These are phyloP conservation scores for Hoplodrina blanda DNA, from an alignment of 2,888 invertebrate species.

Conservation along the genomic window DNA sequence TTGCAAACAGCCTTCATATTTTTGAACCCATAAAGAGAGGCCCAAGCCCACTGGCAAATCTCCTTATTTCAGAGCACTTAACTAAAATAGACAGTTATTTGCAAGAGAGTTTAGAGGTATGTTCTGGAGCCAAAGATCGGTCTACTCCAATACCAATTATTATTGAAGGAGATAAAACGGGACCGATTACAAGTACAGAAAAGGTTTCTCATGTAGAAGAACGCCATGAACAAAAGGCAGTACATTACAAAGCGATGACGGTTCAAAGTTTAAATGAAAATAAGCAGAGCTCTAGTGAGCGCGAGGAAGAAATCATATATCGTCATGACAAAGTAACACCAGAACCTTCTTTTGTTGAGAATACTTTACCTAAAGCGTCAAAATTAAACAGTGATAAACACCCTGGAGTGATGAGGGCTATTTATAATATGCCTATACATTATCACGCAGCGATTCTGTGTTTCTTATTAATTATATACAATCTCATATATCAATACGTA, in stretches of 20 bases:
- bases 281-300: slow-evolving; percentile 35
- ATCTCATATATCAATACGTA: slow-evolving; percentile 87
- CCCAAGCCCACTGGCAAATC: slow-evolving; percentile 81
- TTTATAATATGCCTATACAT: slow-evolving; percentile 88
- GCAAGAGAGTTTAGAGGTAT: slow-evolving; percentile 84
- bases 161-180: slow-evolving; percentile 63
- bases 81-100: slow-evolving; percentile 85
- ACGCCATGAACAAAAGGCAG: slow-evolving; percentile 56
- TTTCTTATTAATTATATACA: slow-evolving; percentile 89
- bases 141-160: slow-evolving; percentile 58
- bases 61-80: slow-evolving; percentile 82
- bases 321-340: slow-evolving; percentile 51
- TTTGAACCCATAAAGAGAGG: slow-evolving; percentile 69
- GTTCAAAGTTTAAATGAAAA: slow-evolving; percentile 24
- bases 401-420: slow-evolving; percentile 79
- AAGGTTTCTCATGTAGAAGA: slow-evolving; percentile 31
- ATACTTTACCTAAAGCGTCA: slow-evolving; percentile 62
- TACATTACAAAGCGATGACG: slow-evolving; percentile 17
- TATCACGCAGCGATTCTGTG: slow-evolving; percentile 89
- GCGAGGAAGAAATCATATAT: slow-evolving; percentile 52
- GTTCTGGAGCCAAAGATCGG: slow-evolving; percentile 69
- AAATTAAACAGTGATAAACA: slow-evolving; percentile 79
- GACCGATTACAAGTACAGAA: slow-evolving; percentile 35
- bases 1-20: slow-evolving; percentile 58
- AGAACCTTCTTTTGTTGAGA: slow-evolving; percentile 56